phyloP scores from a whole-genome alignment of 2,888 invertebrate genomes.

The Pheosia tremula region DNA sequence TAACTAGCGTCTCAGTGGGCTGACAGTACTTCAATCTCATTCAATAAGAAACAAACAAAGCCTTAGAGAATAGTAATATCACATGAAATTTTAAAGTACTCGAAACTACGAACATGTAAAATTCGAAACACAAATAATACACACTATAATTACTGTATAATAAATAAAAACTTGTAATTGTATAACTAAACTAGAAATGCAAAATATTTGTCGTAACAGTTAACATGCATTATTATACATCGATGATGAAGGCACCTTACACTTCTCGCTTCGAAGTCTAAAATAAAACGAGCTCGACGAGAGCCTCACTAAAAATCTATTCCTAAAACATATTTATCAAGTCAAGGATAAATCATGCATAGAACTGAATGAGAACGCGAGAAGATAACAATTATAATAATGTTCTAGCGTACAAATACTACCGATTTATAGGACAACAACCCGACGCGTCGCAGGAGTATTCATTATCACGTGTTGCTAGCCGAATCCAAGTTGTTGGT shows the following conservation, averaged over 20 bases:
- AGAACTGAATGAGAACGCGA: constrained; percentile 43
- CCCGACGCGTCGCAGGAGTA: constrained; percentile 54
- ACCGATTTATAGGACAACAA: constrained; percentile 60
- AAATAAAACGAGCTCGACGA: constrained; percentile 35
- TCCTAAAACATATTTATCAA: constrained; percentile 79
- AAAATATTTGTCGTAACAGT: constrained; percentile 70
- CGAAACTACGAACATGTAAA: constrained; percentile 66
- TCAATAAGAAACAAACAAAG: constrained; percentile 59
- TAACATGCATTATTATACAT: constrained; percentile 70
- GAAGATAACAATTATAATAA: constrained; percentile 48
- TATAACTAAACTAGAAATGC: constrained; percentile 82
- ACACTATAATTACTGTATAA: constrained; percentile 76
- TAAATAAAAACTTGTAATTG: constrained; percentile 79
- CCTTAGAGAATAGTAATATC: constrained; percentile 79
- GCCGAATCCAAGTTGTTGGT: constrained; percentile 53
- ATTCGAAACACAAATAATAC: constrained; percentile 77
- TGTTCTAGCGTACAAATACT: constrained; percentile 70
- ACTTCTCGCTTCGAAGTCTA: constrained; percentile 50
- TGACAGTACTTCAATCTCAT: constrained; percentile 61
- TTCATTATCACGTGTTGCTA: constrained; percentile 52
- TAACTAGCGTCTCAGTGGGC: constrained; percentile 57
- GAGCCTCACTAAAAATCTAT: constrained; percentile 32
- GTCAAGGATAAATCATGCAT: constrained; percentile 33
- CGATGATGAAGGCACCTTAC: constrained; percentile 71
- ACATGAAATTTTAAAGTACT: constrained; percentile 80